These are phyloP conservation scores for Garrulus glandarius DNA, from an alignment of 2,797 vertebrate genomes.

Conservation along the genomic window DNA sequence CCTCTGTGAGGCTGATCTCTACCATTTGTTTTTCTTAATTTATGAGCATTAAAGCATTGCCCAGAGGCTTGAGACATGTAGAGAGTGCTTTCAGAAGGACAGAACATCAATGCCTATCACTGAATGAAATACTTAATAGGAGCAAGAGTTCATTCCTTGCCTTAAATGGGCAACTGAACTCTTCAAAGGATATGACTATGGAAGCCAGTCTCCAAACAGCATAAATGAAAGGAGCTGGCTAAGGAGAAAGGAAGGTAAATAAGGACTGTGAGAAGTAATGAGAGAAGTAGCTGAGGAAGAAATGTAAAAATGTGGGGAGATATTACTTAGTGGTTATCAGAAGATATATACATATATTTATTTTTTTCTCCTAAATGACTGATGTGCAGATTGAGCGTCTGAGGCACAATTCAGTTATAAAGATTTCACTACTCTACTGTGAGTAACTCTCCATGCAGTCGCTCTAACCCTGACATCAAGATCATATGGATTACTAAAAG, in stretches of 20 bases:
- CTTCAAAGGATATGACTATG: not conserved
- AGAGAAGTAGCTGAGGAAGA: not conserved
- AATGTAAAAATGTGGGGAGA: not conserved
- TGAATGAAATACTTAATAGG: slow-evolving; percentile 18
- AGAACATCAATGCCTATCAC: slow-evolving; percentile 22
- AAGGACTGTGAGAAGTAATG: not conserved
- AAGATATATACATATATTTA: not conserved
- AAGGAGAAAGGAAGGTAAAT: not conserved
- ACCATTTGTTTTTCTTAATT: slow-evolving; percentile 59
- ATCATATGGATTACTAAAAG: not conserved
- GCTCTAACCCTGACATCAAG: not conserved
- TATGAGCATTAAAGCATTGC: slow-evolving; percentile 45
- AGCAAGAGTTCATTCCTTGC: slow-evolving; percentile 41
- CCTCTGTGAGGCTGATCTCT: slow-evolving; percentile 21
- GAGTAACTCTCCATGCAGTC: not conserved
- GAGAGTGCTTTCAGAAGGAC: not conserved
- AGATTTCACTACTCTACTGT: not conserved
- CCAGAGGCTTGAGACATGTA: slow-evolving; percentile 2
- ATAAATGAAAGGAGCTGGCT: not conserved
- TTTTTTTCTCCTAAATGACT: not conserved
- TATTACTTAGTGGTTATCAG: not conserved
- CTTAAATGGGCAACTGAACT: slow-evolving; percentile 15
- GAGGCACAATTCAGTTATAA: not conserved
- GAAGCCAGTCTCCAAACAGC: not conserved
- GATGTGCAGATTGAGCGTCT: not conserved